These are phyloP conservation scores for Periphyllus acericola DNA, from an alignment of 2,888 invertebrate genomes.

Conservation along the genomic window DNA sequence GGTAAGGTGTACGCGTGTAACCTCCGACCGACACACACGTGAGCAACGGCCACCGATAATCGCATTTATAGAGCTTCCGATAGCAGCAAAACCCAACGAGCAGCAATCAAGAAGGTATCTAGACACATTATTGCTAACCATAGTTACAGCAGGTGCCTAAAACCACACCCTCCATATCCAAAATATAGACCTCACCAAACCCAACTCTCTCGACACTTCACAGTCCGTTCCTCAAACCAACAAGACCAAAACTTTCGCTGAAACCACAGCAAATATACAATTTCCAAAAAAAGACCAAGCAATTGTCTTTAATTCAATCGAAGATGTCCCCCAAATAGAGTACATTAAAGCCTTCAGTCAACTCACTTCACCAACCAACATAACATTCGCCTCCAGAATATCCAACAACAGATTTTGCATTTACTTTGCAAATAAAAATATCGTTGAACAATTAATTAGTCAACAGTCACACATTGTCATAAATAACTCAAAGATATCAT, in stretches of 20 bases:
- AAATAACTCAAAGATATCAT: conserved; percentile 17
- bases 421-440: conserved; percentile 18
- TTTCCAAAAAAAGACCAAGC: conserved; percentile 26
- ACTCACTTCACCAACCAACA: background rate
- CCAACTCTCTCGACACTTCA: conserved; percentile 3
- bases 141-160: background rate
- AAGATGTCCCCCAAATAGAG: background rate
- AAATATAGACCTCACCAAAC: background rate
- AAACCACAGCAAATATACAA: conserved; percentile 18
- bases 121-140: background rate
- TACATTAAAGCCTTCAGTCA: conserved; percentile 1
- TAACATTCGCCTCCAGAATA: conserved; percentile 2
- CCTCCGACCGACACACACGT: background rate
- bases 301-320: conserved; percentile 3
- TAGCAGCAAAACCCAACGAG: background rate
- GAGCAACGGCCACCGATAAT: background rate
- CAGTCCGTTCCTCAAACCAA: background rate
- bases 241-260: conserved; percentile 11
- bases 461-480: conserved; percentile 13
- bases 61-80: conserved; percentile 26
- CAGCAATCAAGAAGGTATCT: background rate
- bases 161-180: background rate
- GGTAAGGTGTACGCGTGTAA: background rate
- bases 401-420: conserved; percentile 35
- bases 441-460: background rate